phyloP scores from a whole-genome alignment of 1,140 invertebrate species.

The Pogonomyrmex barbatus region DNA sequence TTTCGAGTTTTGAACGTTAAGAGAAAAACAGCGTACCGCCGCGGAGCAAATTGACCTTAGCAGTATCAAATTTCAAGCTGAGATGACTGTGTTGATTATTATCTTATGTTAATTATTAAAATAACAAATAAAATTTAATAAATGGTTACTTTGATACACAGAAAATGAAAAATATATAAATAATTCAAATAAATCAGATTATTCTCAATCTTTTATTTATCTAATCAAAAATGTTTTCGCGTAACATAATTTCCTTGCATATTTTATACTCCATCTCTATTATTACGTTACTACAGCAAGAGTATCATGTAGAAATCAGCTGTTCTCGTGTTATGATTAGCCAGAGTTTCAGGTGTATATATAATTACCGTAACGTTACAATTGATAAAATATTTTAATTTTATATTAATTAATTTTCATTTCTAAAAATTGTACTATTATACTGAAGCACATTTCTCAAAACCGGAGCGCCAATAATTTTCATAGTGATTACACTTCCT shows the following conservation, averaged over 20 bases:
- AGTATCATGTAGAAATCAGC: not conserved
- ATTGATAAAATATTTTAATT: not conserved
- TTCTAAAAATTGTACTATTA: not conserved
- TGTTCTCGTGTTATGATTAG: not conserved
- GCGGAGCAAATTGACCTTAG: slow-evolving; percentile 12
- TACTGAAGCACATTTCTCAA: not conserved
- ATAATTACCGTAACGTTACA: not conserved
- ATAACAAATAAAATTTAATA: not conserved
- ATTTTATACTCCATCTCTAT: not conserved
- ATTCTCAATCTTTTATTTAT: not conserved
- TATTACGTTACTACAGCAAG: not conserved
- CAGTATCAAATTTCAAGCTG: not conserved
- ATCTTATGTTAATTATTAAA: not conserved
- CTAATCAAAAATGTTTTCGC: not conserved
- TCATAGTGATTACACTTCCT: not conserved
- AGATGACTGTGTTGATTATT: slow-evolving; percentile 2
- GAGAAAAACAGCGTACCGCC: not conserved
- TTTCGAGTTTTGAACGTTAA: slow-evolving; percentile 7
- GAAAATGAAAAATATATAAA: too few relatives aligned
- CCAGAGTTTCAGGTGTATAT: not conserved
- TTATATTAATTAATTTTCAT: not conserved
- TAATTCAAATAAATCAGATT: not conserved
- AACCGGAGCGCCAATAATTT: not conserved
- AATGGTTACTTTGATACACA: not conserved
- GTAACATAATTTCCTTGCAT: slow-evolving; percentile 11